A percentile compares a stretch with the other conserved stretches of the same genome.
Evolutionary conservation across 2,797 vertebrate genomes (phyloP).

Genomic region (Enteromius afrohamiltoni): DNA sequence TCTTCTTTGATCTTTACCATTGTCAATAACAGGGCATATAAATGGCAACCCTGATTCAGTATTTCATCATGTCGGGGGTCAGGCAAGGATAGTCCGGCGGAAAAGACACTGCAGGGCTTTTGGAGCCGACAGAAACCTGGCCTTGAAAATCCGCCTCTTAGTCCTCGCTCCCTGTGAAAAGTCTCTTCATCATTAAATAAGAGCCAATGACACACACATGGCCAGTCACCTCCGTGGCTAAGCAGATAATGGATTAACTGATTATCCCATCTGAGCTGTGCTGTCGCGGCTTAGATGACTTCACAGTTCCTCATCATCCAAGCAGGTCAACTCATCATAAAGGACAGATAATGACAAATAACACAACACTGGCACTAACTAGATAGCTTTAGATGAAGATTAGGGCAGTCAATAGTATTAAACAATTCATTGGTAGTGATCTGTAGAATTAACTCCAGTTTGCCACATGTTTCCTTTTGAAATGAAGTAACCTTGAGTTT

Average conservation of each 20-base stretch:
- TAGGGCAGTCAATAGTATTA: slow-evolving; percentile 11
- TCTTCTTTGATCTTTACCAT: slow-evolving; percentile 28
- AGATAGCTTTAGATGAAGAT: slow-evolving; percentile 7
- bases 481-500: neutral
- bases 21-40: slow-evolving; percentile 27
- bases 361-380: neutral
- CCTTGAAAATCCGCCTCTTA: slow-evolving; percentile 47
- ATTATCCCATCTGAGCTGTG: slow-evolving; percentile 75
- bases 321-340: slow-evolving; percentile 31
- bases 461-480: neutral
- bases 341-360: slow-evolving; percentile 41
- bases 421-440: slow-evolving; percentile 10
- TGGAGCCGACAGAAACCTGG: slow-evolving; percentile 31
- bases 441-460: neutral
- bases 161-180: slow-evolving; percentile 43
- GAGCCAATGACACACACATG: slow-evolving; percentile 53
- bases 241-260: slow-evolving; percentile 75
- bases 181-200: slow-evolving; percentile 56
- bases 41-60: slow-evolving; percentile 15
- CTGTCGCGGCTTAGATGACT: slow-evolving; percentile 71
- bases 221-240: slow-evolving; percentile 69
- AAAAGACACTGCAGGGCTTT: slow-evolving; percentile 29
- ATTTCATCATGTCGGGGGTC: slow-evolving; percentile 31
- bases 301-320: slow-evolving; percentile 60
- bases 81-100: slow-evolving; percentile 15